These are phyloP conservation scores for Clarias pachynema DNA, from an alignment of 2,797 vertebrate genomes.

Conservation along the genomic window DNA sequence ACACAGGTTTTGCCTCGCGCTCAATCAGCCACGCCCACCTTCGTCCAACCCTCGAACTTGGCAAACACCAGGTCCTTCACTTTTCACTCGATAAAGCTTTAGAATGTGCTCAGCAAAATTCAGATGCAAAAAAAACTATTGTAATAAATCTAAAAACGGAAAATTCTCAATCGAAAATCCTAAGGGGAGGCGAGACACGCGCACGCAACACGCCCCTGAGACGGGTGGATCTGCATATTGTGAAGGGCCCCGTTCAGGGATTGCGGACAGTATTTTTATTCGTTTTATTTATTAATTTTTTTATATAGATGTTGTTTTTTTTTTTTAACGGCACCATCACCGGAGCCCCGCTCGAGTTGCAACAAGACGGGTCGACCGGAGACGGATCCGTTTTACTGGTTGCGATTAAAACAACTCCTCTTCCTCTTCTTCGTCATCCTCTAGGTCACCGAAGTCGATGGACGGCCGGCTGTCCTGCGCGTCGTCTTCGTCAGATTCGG, in stretches of 20 bases:
- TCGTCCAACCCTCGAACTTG: not conserved
- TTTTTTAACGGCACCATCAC: not conserved
- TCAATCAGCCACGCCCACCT: not conserved
- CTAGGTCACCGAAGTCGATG: slow-evolving; percentile 80
- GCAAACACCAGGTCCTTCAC: slow-evolving; percentile 42
- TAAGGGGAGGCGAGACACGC: slow-evolving; percentile 9
- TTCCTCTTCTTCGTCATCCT: slow-evolving; percentile 58
- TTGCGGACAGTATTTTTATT: slow-evolving; percentile 45
- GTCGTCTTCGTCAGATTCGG: slow-evolving; percentile 85
- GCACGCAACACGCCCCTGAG: slow-evolving; percentile 13
- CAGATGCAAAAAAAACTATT: slow-evolving; percentile 5
- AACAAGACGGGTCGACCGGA: not conserved
- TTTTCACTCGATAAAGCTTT: slow-evolving; percentile 55
- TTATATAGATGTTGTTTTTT: no score
- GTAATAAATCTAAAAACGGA: slow-evolving; percentile 21
- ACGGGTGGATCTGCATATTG: slow-evolving; percentile 53
- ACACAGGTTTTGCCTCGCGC: not conserved
- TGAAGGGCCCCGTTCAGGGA: slow-evolving; percentile 40
- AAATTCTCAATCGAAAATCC: slow-evolving; percentile 43
- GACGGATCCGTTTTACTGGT: not conserved
- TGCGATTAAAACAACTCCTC: slow-evolving; percentile 67
- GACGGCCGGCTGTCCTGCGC: slow-evolving; percentile 76
- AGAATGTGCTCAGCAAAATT: slow-evolving; percentile 64
- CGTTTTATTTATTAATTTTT: not conserved
- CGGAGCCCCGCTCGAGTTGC: not conserved